phyloP scores from a whole-genome alignment of 1,140 invertebrate species.

The Saccostrea glomerata region DNA sequence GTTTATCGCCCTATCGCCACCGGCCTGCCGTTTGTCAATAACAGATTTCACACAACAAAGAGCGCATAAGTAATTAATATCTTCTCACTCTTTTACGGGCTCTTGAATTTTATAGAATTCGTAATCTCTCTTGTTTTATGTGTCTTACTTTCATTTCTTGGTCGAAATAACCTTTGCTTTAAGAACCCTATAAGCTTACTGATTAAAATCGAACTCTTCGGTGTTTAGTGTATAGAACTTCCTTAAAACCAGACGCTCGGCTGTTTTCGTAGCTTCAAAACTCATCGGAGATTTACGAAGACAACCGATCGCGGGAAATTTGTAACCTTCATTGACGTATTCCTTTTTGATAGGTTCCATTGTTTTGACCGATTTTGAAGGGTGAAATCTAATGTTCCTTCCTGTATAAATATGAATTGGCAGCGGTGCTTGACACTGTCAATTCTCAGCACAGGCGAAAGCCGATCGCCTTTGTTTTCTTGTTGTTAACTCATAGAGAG shows the following conservation, averaged over 20 bases:
- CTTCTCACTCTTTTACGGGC: not conserved
- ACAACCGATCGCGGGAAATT: not conserved
- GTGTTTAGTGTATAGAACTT: too few relatives aligned
- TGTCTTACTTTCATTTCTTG: too few relatives aligned
- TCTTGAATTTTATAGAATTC: not conserved
- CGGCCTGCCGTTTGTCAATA: conserved; percentile 29
- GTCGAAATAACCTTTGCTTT: too few relatives aligned
- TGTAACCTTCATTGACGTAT: too few relatives aligned
- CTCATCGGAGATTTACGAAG: too few relatives aligned
- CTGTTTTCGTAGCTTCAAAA: too few relatives aligned
- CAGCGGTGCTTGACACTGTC: not conserved
- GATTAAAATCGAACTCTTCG: too few relatives aligned
- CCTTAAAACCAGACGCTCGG: too few relatives aligned
- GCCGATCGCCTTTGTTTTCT: not conserved
- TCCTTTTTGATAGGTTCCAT: not conserved
- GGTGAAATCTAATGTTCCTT: not conserved
- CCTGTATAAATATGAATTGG: not conserved
- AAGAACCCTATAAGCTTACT: too few relatives aligned
- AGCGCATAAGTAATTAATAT: conserved; percentile 21
- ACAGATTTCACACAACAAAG: conserved; percentile 30
- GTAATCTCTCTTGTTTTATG: not conserved
- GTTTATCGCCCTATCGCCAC: conserved; percentile 11
- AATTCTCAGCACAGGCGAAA: not conserved
- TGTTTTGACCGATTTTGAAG: not conserved
- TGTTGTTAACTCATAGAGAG: not conserved